These are phyloP conservation scores for Didymodactylos carnosus DNA, from an alignment of 2,888 invertebrate genomes.

Conservation along the genomic window DNA sequence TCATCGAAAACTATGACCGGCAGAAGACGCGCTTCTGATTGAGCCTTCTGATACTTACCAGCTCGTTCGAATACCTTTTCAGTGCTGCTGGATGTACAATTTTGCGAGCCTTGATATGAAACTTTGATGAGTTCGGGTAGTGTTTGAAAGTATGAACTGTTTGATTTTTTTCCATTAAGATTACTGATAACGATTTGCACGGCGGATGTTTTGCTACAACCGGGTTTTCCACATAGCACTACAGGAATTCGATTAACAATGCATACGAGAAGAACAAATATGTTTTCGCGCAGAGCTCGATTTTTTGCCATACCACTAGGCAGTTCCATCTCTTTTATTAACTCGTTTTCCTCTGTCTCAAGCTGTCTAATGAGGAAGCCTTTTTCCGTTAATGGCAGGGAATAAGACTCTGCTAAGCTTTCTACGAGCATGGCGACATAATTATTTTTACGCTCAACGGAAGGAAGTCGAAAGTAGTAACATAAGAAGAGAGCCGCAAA, in stretches of 20 bases:
- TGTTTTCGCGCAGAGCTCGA: slow-evolving; percentile 28
- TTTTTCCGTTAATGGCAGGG: slow-evolving; percentile 27
- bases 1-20: slow-evolving; percentile 30
- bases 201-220: slow-evolving; percentile 31
- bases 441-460: background rate
- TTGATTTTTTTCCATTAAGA: slow-evolving; percentile 26
- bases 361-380: slow-evolving; percentile 23
- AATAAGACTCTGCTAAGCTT: no score
- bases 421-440: no score
- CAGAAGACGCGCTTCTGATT: background rate
- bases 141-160: background rate
- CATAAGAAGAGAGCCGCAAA: background rate
- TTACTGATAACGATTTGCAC: slow-evolving; percentile 29
- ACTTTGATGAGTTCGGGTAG: slow-evolving; percentile 6
- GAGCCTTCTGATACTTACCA: background rate
- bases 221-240: slow-evolving; percentile 31
- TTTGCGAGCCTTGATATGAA: slow-evolving; percentile 27
- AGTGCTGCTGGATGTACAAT: slow-evolving; percentile 22
- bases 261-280: slow-evolving; percentile 32
- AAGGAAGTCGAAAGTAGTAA: background rate
- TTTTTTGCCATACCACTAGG: slow-evolving; percentile 25
- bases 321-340: slow-evolving; percentile 7
- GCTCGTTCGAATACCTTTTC: slow-evolving; percentile 8
- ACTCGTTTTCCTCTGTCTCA: slow-evolving; percentile 2
- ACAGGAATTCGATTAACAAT: slow-evolving; percentile 29